A percentile compares a stretch with the other conserved stretches of the same genome.
Evolutionary conservation across 1,140 invertebrate species (phyloP).

Genomic region (Phocides pigmalion): DNA sequence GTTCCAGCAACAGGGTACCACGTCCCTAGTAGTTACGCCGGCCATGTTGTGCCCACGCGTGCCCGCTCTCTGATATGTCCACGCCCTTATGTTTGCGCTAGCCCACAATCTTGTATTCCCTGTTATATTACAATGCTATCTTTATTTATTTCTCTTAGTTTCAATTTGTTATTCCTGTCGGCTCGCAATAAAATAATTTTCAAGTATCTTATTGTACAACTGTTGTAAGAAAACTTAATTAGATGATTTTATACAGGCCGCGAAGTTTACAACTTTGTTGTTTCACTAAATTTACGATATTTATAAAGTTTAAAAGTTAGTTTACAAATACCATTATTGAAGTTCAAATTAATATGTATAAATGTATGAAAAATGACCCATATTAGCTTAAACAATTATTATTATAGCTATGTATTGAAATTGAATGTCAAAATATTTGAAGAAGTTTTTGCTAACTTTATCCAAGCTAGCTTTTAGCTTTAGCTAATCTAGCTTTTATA

Average conservation of each 20-base stretch:
- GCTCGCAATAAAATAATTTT: conserved; percentile 24
- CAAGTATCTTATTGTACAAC: conserved; percentile 6
- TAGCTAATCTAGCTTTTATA: too few relatives aligned
- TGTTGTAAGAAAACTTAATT: conserved; percentile 26
- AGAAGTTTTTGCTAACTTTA: too few relatives aligned
- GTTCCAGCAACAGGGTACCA: too few relatives aligned
- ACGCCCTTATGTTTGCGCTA: conserved; percentile 74
- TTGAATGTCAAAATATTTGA: too few relatives aligned
- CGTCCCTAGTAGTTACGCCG: conserved; percentile 66
- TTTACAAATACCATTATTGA: too few relatives aligned
- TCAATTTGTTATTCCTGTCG: conserved; percentile 31
- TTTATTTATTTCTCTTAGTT: conserved; percentile 39
- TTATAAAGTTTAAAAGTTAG: too few relatives aligned
- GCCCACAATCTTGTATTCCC: conserved; percentile 56
- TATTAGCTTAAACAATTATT: too few relatives aligned
- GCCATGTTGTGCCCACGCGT: conserved; percentile 77
- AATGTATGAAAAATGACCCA: too few relatives aligned
- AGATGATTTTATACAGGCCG: not conserved
- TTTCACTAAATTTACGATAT: not conserved
- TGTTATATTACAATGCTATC: conserved; percentile 48
- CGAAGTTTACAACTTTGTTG: not conserved
- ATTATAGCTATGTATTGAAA: too few relatives aligned
- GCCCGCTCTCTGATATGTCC: conserved; percentile 56
- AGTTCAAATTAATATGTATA: too few relatives aligned
- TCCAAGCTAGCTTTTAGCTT: too few relatives aligned